Percentiles rank a stretch among this genome's conserved stretches.
Conservation (phyloP, 2,113 vertebrate genomes). For the Plecotus auritus region DNA sequence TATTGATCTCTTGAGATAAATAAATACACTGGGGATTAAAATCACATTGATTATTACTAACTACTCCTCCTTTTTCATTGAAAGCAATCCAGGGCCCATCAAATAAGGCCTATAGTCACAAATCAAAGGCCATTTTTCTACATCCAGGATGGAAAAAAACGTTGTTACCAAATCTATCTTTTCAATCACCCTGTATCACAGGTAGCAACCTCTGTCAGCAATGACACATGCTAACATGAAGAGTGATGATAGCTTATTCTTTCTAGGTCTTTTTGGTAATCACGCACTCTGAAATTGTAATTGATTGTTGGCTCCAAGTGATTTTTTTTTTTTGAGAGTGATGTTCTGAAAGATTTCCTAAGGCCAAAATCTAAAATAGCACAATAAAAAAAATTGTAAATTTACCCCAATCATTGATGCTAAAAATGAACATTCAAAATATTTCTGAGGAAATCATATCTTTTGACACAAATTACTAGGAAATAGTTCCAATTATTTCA, state of each 20-base stretch:
- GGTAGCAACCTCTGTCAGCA: conserved; percentile 16
- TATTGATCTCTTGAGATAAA: conserved; percentile 63
- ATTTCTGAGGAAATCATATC: conserved; percentile 38
- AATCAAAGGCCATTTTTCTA: conserved; percentile 62
- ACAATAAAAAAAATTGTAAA: background rate
- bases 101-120: conserved; percentile 50
- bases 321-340: background rate
- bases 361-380: conserved; percentile 46
- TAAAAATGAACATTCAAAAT: conserved; percentile 54
- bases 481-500: conserved; percentile 37
- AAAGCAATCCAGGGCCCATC: conserved; percentile 48
- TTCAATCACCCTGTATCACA: conserved; percentile 27
- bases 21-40: conserved; percentile 61
- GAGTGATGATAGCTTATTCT: conserved; percentile 55
- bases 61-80: conserved; percentile 41
- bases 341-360: conserved; percentile 39
- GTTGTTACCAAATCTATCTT: conserved; percentile 57
- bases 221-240: conserved; percentile 35
- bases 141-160: conserved; percentile 47
- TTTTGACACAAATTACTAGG: conserved; percentile 9
- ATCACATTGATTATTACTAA: conserved; percentile 65
- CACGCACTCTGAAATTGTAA: conserved; percentile 54
- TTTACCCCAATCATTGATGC: background rate
- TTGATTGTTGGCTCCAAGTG: conserved; percentile 29
- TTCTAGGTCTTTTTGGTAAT: conserved; percentile 48